Percentiles rank a stretch among this genome's conserved stretches.
These are phyloP conservation scores for Andrena hattorfiana DNA, from an alignment of 2,888 invertebrate genomes.

Conservation along the genomic window DNA sequence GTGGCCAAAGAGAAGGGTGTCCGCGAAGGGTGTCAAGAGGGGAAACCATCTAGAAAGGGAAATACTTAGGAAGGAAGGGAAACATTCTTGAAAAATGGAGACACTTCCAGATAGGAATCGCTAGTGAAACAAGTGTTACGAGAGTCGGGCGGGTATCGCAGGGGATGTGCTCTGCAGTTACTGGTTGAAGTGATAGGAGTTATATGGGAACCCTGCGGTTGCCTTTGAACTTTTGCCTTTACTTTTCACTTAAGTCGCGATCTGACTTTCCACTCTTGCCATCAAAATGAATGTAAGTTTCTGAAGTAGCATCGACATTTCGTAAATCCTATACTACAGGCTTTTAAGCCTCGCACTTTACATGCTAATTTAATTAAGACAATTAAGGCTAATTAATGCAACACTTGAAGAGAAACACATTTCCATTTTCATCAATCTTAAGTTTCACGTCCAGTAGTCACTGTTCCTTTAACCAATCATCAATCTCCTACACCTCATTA, in stretches of 20 bases:
- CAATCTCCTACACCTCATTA: too few species aligned
- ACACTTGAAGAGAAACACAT: too few species aligned
- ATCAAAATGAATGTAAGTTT: not conserved
- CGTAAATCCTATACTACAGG: not conserved
- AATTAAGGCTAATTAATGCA: too few species aligned
- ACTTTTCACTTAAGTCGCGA: constrained; percentile 11
- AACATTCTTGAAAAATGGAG: constrained; percentile 21
- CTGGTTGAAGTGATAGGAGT: not conserved
- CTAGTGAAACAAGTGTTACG: not conserved
- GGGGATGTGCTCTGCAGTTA: not conserved
- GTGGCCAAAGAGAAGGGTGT: not conserved
- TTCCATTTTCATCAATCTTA: too few species aligned
- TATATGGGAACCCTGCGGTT: not conserved
- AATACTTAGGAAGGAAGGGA: constrained; percentile 9
- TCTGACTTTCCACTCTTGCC: not conserved
- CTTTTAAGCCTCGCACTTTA: too few species aligned
- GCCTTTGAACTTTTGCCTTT: constrained; percentile 1
- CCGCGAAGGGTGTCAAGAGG: not conserved
- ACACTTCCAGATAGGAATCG: constrained; percentile 27
- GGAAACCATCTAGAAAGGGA: constrained; percentile 3
- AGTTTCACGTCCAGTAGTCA: too few species aligned
- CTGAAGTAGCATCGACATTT: not conserved
- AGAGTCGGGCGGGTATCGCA: not conserved
- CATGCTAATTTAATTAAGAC: too few species aligned
- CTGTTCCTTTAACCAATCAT: too few species aligned